Conservation (phyloP, 2,113 vertebrate genomes). For the Hystrix cristata region DNA sequence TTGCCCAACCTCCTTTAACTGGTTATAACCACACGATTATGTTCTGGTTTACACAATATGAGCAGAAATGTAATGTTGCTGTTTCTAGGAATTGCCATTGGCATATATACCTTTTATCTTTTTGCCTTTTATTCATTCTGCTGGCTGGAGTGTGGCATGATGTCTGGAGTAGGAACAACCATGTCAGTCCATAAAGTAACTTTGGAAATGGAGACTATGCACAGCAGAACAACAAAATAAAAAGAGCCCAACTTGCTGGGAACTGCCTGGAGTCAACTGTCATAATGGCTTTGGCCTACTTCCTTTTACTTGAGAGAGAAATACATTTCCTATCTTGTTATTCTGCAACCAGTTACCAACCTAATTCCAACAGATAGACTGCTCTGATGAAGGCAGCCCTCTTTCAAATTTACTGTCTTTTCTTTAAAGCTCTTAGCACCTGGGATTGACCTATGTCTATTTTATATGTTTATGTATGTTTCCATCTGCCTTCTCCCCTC, state of each 20-base stretch:
- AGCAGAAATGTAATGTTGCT: neutral
- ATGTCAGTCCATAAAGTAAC: neutral
- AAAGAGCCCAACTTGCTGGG: neutral
- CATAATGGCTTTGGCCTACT: neutral
- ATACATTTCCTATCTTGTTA: neutral
- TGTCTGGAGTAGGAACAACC: neutral
- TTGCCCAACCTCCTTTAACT: neutral
- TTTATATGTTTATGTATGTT: neutral
- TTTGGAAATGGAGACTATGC: neutral
- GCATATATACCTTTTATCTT: neutral
- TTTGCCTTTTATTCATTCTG: neutral
- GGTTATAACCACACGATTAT: neutral
- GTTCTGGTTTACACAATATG: neutral
- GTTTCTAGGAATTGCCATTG: neutral
- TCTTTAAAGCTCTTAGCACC: neutral
- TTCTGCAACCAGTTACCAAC: neutral
- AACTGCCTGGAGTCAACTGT: neutral
- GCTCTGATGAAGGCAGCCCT: neutral
- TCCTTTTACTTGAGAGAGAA: slow-evolving; percentile 25
- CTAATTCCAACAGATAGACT: neutral
- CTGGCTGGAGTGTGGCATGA: neutral
- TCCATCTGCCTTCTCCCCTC: neutral
- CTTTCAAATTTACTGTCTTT: slow-evolving; percentile 3
- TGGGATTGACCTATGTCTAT: neutral
- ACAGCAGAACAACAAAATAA: neutral